Conservation (phyloP, 1,140 invertebrate genomes). For the Polypedilum vanderplanki region DNA sequence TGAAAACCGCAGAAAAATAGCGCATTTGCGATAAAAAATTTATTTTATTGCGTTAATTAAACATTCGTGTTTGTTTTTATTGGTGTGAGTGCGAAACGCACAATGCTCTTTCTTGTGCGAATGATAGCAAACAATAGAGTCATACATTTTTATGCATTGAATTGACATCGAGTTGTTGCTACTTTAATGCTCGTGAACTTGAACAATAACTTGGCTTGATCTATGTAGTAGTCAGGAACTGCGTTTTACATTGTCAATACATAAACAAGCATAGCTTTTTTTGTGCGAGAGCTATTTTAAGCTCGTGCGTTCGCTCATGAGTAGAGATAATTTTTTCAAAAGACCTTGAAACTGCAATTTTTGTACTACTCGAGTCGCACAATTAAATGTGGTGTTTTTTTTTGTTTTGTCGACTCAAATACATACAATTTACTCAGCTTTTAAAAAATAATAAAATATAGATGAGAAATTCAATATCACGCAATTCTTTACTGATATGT, state of each 20-base stretch:
- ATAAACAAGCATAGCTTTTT: background rate
- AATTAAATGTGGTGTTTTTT: background rate
- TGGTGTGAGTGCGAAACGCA: background rate
- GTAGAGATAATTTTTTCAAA: background rate
- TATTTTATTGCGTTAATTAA: constrained; percentile 11
- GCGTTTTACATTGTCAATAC: background rate
- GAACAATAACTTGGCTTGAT: background rate
- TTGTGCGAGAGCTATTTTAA: background rate
- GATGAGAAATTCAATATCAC: constrained; percentile 11
- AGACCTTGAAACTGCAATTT: constrained; percentile 29
- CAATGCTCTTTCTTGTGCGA: background rate
- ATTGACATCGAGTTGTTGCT: constrained; percentile 2
- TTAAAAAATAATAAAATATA: background rate
- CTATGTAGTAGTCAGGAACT: background rate
- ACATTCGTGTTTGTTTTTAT: background rate
- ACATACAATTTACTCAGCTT: constrained; percentile 3
- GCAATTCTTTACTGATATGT: constrained; percentile 12
- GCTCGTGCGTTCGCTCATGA: constrained; percentile 9
- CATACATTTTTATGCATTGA: background rate
- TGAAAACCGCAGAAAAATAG: constrained; percentile 5
- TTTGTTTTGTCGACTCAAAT: background rate
- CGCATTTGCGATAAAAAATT: constrained; percentile 1
- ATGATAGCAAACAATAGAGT: background rate
- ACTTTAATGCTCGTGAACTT: constrained; percentile 24
- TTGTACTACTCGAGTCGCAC: background rate